Conservation (phyloP, 2,113 vertebrate genomes). For the Varanus salvator region DNA sequence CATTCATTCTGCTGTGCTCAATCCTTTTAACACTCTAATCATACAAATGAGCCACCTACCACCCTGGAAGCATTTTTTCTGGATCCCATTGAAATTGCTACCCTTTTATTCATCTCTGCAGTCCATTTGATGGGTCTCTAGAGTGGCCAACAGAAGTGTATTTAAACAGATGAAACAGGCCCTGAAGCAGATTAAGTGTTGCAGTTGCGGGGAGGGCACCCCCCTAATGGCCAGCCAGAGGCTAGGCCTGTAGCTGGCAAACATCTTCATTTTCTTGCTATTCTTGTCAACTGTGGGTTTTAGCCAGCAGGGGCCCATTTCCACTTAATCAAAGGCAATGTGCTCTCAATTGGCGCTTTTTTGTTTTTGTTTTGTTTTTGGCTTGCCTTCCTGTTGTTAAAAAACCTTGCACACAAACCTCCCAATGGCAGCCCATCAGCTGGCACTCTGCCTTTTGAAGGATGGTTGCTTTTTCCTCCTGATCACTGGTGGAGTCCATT, state of each 20-base stretch:
- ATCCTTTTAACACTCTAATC: constrained; percentile 53
- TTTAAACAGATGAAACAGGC: constrained; percentile 64
- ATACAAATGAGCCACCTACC: constrained; percentile 63
- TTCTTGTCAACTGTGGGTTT: constrained; percentile 54
- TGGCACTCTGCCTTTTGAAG: constrained; percentile 51
- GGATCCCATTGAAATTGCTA: constrained; percentile 73
- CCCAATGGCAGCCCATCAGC: constrained; percentile 53
- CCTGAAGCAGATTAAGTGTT: constrained; percentile 64
- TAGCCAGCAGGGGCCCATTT: constrained; percentile 67
- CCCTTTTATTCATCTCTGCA: constrained; percentile 70
- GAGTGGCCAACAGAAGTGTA: constrained; percentile 68
- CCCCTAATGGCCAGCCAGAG: constrained; percentile 78
- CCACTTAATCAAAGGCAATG: constrained; percentile 66
- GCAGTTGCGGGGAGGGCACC: not conserved
- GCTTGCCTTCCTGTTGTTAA: constrained; percentile 59
- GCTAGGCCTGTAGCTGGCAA: constrained; percentile 74
- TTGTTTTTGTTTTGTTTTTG: constrained; percentile 47
- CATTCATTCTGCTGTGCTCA: constrained; percentile 54
- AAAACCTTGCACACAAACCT: constrained; percentile 53
- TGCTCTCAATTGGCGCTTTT: constrained; percentile 70
- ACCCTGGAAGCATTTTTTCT: constrained; percentile 67
- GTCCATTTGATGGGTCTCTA: constrained; percentile 65
- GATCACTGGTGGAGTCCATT: not conserved
- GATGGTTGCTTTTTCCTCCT: not conserved
- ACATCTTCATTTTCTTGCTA: constrained; percentile 62